phyloP scores from a whole-genome alignment of 1,140 invertebrate species.

The Neotoxoptera formosana region DNA sequence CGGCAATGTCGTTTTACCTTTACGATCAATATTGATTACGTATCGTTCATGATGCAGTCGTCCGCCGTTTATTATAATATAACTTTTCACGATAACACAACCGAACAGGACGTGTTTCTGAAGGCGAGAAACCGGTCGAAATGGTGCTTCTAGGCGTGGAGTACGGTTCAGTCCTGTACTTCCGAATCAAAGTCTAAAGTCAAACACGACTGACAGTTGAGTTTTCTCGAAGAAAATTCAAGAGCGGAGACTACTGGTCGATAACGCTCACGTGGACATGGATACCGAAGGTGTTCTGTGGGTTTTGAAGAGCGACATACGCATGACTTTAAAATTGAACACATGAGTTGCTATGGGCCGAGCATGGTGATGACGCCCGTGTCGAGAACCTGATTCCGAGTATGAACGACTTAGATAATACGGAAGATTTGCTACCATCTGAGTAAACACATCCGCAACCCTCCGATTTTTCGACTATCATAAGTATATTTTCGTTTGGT shows the following conservation, averaged over 20 bases:
- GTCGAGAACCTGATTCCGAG: background rate
- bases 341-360: background rate
- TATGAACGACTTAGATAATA: background rate
- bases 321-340: background rate
- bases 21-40: background rate
- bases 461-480: background rate
- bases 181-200: background rate
- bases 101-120: background rate
- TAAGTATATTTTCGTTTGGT: background rate
- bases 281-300: background rate
- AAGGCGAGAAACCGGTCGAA: background rate
- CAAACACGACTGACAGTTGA: background rate
- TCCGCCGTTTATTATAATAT: too few relatives aligned
- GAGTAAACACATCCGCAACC: background rate
- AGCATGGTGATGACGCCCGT: background rate
- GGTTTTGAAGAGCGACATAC: background rate
- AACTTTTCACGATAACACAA: background rate
- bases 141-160: background rate
- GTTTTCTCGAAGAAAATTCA: background rate
- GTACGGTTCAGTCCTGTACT: background rate
- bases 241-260: background rate
- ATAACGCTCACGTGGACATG: background rate
- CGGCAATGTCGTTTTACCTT: background rate
- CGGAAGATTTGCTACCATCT: background rate
- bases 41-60: background rate